These are phyloP conservation scores for Choloepus hoffmanni DNA, from an alignment of 2,113 vertebrate genomes.

Conservation along the genomic window DNA sequence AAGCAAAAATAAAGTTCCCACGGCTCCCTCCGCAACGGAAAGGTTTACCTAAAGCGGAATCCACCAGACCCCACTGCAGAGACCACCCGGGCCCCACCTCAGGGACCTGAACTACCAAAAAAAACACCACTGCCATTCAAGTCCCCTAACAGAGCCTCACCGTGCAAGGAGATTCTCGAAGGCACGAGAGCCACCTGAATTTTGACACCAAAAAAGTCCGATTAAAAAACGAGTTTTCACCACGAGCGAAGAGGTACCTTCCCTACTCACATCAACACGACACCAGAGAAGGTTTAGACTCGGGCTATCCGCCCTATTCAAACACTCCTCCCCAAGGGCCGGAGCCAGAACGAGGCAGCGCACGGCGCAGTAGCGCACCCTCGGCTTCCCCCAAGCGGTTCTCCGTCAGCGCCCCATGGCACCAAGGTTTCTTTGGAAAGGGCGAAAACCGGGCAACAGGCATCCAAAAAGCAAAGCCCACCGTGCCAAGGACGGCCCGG, in stretches of 20 bases:
- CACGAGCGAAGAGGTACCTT: background rate
- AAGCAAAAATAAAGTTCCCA: slow-evolving; percentile 60
- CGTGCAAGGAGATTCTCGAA: background rate
- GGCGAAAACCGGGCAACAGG: background rate
- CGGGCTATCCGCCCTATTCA: background rate
- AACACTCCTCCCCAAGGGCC: background rate
- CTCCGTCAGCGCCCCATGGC: background rate
- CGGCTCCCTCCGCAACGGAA: background rate
- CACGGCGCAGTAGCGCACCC: background rate
- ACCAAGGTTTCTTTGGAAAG: background rate
- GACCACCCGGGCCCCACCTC: background rate
- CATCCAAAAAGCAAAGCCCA: background rate
- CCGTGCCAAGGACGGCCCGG: slow-evolving; percentile 48
- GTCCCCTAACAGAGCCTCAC: background rate
- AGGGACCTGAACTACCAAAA: background rate
- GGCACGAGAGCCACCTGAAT: background rate
- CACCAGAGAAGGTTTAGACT: background rate
- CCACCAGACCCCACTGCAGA: background rate
- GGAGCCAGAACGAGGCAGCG: background rate
- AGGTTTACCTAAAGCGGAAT: background rate
- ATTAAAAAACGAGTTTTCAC: background rate
- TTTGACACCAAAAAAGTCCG: background rate
- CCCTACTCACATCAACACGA: background rate
- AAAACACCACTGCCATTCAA: background rate
- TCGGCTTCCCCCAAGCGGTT: background rate